Percentiles rank a stretch among this genome's conserved stretches.
Evolutionary conservation across 2,113 vertebrate genomes (phyloP).

Genomic region (Microcebus murinus): DNA sequence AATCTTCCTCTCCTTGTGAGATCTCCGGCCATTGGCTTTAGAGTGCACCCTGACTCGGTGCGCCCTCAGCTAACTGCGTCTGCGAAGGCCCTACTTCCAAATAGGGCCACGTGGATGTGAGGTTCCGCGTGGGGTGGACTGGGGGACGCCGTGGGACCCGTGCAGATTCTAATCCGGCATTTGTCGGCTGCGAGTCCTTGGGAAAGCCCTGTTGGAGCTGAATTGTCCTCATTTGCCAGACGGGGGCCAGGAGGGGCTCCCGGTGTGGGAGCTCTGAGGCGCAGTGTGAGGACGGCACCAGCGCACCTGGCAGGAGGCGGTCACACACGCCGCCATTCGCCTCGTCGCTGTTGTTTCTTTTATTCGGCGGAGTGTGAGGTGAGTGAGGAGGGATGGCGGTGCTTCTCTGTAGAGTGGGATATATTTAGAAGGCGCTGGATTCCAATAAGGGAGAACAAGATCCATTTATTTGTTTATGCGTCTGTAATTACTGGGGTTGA

Average conservation of each 20-base stretch:
- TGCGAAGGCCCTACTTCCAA: background rate
- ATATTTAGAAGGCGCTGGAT: slow-evolving; percentile 25
- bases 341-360: background rate
- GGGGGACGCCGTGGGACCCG: fast-evolving
- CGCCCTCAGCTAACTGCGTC: background rate
- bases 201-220: background rate
- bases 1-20: background rate
- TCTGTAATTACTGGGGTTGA: background rate
- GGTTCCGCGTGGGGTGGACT: background rate
- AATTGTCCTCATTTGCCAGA: background rate
- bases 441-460: background rate
- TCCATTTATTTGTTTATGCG: slow-evolving; percentile 36
- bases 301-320: background rate
- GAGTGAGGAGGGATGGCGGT: background rate
- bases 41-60: background rate
- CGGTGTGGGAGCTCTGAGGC: background rate
- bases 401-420: background rate
- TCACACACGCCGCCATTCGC: background rate
- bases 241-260: background rate
- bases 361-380: background rate
- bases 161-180: background rate
- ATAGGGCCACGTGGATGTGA: background rate
- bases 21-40: background rate
- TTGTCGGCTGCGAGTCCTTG: background rate
- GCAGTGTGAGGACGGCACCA: background rate